phyloP scores from a whole-genome alignment of 2,797 vertebrate genomes.

The Ceyx erithaca region DNA sequence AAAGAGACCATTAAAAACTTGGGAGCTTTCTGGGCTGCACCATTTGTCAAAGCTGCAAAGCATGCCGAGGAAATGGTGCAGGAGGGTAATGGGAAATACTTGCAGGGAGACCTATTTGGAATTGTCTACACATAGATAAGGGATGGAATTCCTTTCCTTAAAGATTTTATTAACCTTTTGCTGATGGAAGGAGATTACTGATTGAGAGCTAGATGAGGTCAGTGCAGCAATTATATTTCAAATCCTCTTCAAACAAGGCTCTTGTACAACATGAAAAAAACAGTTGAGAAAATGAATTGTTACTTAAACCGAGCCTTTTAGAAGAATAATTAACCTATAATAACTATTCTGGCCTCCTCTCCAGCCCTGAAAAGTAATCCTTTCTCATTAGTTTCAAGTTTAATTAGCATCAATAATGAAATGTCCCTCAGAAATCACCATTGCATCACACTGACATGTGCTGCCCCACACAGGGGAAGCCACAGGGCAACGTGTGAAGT shows the following conservation, averaged over 20 bases:
- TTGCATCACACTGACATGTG: not conserved
- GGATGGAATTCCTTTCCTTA: constrained; percentile 57
- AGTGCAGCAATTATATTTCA: constrained; percentile 75
- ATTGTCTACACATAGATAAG: constrained; percentile 67
- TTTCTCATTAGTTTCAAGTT: constrained; percentile 81
- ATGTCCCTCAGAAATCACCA: constrained; percentile 63
- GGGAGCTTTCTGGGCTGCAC: not conserved
- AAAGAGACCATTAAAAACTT: not conserved
- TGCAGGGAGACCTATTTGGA: constrained; percentile 40
- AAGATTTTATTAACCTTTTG: constrained; percentile 81
- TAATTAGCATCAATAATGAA: constrained; percentile 79
- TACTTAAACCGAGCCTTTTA: constrained; percentile 75
- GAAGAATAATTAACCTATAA: constrained; percentile 81
- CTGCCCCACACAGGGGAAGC: not conserved
- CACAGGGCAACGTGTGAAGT: not conserved
- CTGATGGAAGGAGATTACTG: constrained; percentile 76
- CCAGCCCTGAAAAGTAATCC: constrained; percentile 77
- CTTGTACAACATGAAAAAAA: constrained; percentile 55
- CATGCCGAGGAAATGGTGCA: not conserved
- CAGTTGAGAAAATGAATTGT: constrained; percentile 76
- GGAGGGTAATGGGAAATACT: constrained; percentile 36
- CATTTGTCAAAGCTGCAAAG: constrained; percentile 6
- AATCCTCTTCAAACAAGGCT: constrained; percentile 75
- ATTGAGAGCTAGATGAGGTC: constrained; percentile 78
- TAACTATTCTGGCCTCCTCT: constrained; percentile 76